phyloP scores from a whole-genome alignment of 2,797 vertebrate species.

The Phoxinus dragarum region DNA sequence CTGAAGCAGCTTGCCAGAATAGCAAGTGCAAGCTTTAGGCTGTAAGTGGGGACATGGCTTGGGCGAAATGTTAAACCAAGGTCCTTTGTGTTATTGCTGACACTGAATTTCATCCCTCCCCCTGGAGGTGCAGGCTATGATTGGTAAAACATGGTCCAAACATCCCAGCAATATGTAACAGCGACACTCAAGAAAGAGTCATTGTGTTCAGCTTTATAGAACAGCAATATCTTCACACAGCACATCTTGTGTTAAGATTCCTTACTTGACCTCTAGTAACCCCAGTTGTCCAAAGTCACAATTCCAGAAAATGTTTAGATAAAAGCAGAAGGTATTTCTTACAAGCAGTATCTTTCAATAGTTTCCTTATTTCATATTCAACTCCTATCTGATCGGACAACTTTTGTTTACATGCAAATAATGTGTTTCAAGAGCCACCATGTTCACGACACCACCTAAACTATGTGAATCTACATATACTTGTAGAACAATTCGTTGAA shows the following conservation, averaged over 20 bases:
- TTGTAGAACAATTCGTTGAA: background rate
- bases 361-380: conserved; percentile 15
- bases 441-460: background rate
- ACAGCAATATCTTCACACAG: conserved; percentile 12
- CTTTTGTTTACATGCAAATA: background rate
- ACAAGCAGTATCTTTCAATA: conserved; percentile 14
- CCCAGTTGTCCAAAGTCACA: conserved; percentile 7
- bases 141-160: conserved; percentile 59
- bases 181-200: conserved; percentile 15
- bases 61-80: conserved; percentile 74
- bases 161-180: conserved; percentile 55
- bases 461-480: background rate
- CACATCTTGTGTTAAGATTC: background rate
- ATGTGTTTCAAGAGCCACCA: background rate
- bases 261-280: conserved; percentile 18
- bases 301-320: conserved; percentile 15
- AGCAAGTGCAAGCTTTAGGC: conserved; percentile 65
- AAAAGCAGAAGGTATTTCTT: conserved; percentile 18
- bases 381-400: background rate
- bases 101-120: conserved; percentile 65
- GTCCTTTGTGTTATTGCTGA: conserved; percentile 76
- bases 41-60: conserved; percentile 59
- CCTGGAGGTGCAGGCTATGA: conserved; percentile 55
- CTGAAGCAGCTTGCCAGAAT: conserved; percentile 65
- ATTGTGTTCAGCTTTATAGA: conserved; percentile 16